Evolutionary conservation across 2,113 vertebrate genomes (phyloP).

Genomic region (Syngnathoides biaculeatus): DNA sequence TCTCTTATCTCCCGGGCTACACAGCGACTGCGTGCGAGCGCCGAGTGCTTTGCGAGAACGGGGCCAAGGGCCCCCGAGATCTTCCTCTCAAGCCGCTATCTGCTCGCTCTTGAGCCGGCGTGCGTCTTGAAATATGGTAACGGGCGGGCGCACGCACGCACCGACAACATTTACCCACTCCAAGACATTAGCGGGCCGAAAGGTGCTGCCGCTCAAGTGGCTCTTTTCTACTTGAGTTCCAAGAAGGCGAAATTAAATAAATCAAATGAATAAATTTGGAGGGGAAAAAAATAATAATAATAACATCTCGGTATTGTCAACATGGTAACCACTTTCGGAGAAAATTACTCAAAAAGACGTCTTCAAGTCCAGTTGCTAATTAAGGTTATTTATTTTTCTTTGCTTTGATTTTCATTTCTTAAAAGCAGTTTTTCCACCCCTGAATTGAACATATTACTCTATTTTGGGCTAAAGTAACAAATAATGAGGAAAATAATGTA

Average conservation of each 20-base stretch:
- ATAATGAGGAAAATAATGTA: too few species aligned
- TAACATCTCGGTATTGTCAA: too few species aligned
- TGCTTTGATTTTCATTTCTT: neutral
- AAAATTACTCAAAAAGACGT: constrained; percentile 2
- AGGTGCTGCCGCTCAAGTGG: neutral
- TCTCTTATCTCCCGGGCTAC: constrained; percentile 64
- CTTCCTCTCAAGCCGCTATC: constrained; percentile 56
- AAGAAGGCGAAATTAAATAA: neutral
- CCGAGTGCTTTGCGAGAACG: constrained; percentile 66
- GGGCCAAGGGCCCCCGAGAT: constrained; percentile 44
- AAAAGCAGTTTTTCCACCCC: neutral
- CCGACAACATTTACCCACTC: constrained; percentile 1
- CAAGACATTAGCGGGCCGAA: neutral
- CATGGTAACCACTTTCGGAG: neutral
- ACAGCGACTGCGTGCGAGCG: constrained; percentile 45
- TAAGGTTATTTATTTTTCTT: neutral
- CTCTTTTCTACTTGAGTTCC: neutral
- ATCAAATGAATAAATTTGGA: neutral
- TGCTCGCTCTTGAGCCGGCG: constrained; percentile 53
- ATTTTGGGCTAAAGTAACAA: too few species aligned
- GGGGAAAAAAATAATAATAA: neutral
- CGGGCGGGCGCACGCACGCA: constrained; percentile 18
- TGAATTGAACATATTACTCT: too few species aligned
- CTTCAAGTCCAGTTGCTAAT: neutral
- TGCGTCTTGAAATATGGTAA: constrained; percentile 35